Evolutionary conservation across 2,888 invertebrate species (phyloP), one percentile per base, ranked within the genome.

Genomic region (Polymixis lichenea): DNA sequence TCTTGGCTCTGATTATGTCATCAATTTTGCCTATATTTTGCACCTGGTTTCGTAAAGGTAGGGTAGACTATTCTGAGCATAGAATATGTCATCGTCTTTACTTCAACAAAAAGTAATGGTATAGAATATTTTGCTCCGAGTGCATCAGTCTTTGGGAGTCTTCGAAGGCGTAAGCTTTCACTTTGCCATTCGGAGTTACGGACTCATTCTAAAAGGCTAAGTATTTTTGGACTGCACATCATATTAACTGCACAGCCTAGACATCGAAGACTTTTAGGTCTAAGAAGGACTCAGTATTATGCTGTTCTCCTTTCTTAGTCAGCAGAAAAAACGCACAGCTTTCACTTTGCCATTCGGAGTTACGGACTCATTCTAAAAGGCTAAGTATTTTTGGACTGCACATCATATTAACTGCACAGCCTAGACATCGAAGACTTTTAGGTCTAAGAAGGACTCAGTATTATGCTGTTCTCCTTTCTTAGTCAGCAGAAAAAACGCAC

Each of bases 1-100:
- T 72, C 49, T 67, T 32, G 22, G 22, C 6, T 49, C 5, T 65
- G 43, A 32, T 64, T 77, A n/a, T n/a, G 71, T 62, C 32, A 32
- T 11, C 5, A 19, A n/a, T 71, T 56, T 60, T 28, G 25, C 61
- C 15, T 38, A n/a, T 22, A n/a, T 65, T 60, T 38, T 17, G 53
- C 25, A 65, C 46, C 25, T 73, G 5, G 7, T 6, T 43, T 28
- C 9, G 49, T 25, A 6, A 19, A 11, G 6, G 15, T 65, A 17
- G 11, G 17, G 3, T 53, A 11, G 1, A 2, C 3, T 76, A 8
- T 46, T 32, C 19, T 25, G 38, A 2, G 17, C 22, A n/a, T 46
- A 38, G 0, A 38, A 43, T 28, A 5, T 17, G 17, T 1, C 38
- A 17, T 13, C 11, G 19, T n/a, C n/a, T n/a, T 22, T 28, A 19